Evolutionary conservation across 2,888 invertebrate genomes (phyloP), one percentile per base, ranked within the genome.

Genomic region (Smittia sp.): DNA sequence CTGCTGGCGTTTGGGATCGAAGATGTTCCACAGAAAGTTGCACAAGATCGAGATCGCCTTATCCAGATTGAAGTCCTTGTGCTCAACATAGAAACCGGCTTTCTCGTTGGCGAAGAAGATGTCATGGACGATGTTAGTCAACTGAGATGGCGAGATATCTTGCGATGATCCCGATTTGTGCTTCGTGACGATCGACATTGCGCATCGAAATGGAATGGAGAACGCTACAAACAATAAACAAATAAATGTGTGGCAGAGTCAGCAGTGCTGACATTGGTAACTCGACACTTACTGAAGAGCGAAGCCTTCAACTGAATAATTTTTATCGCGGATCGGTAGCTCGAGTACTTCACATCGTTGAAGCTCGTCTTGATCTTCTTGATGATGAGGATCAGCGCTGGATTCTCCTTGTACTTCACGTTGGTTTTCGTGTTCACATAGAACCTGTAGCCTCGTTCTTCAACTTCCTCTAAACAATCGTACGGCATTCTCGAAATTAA

Each of bases 21-120:
- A 82, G 62, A 82, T 77, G 66, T 81, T 80, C 82, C 81, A 82
- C 74, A 82, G 79, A 75, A 82, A 82, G 75, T 81, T 82, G 1
- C 79, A 76, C 39, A 82, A 74, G 1, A 81, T 76, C 0, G 77
- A 76, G 0, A 80, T 79, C 1, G 80, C 78, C 1, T 76, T 76
- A 41, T 80, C 80, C 68, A 81, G 74, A n/a, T 80, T 76, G 52
- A 76, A 76, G 1, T 52, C 41, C 3, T 75, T 67, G 0, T 76
- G 74, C 62, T 80, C 79, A 1, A 76, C 76, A 38, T 81, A 81
- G 67, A 80, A 79, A 1, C 81, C 81, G 20, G 81, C 75, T 68
- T 80, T 81, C 73, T 82, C 81, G 75, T 80, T 79, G 20, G 81
- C 82, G 75, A 79, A 81, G 62, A 81, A 81, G 1, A 82, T 77